Conservation (phyloP, 1,140 invertebrate species). For the Nasonia longicornis region DNA sequence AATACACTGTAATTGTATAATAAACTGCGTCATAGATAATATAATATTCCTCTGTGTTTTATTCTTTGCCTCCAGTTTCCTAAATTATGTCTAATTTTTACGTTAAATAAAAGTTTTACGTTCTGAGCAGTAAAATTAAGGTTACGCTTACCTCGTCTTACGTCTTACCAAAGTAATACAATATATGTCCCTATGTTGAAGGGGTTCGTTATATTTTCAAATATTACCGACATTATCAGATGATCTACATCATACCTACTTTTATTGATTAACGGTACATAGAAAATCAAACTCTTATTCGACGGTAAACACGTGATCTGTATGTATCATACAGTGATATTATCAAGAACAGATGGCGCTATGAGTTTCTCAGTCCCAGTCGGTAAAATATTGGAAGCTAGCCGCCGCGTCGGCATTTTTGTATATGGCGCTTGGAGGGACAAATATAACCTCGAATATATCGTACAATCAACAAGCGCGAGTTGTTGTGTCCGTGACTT, state of each 20-base stretch:
- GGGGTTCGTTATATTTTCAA: not conserved
- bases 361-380: not conserved
- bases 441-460: not conserved
- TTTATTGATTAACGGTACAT: not conserved
- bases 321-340: not conserved
- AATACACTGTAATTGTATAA: constrained; percentile 69
- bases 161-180: not conserved
- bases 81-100: not conserved
- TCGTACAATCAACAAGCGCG: not conserved
- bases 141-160: too few species aligned
- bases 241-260: not conserved
- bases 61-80: not conserved
- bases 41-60: constrained; percentile 40
- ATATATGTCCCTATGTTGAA: not conserved
- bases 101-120: not conserved
- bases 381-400: not conserved
- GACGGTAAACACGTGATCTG: not conserved
- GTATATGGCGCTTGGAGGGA: not conserved
- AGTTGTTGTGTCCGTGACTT: not conserved
- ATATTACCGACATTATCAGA: not conserved
- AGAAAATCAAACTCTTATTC: not conserved
- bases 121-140: not conserved
- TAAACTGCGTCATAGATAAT: constrained; percentile 67
- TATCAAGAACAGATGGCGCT: not conserved
- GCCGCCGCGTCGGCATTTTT: not conserved